Evolutionary conservation across 2,797 vertebrate species (phyloP).

Genomic region (Monodelphis domestica): DNA sequence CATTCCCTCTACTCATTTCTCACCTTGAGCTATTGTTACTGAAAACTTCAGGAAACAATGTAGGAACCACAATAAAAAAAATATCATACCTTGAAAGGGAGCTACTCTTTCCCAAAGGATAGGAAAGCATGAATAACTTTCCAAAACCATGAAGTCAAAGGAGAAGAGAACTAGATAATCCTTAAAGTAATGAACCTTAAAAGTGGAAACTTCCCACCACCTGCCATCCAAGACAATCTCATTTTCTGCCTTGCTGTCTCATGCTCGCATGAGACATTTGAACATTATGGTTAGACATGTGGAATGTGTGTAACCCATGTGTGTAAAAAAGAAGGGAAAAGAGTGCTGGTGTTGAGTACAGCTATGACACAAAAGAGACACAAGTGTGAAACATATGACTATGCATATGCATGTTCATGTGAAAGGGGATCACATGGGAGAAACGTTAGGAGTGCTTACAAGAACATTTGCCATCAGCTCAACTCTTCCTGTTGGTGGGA

Average conservation of each 20-base stretch:
- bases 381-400: slow-evolving; percentile 85
- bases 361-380: slow-evolving; percentile 82
- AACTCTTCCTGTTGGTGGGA: slow-evolving; percentile 76
- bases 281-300: slow-evolving; percentile 81
- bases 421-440: slow-evolving; percentile 79
- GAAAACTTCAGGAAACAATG: background rate
- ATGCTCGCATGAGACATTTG: slow-evolving; percentile 62
- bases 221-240: slow-evolving; percentile 31
- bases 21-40: background rate
- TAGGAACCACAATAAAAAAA: slow-evolving; percentile 62
- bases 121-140: slow-evolving; percentile 53
- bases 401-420: slow-evolving; percentile 85
- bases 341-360: slow-evolving; percentile 84
- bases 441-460: slow-evolving; percentile 51
- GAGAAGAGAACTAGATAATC: slow-evolving; percentile 57
- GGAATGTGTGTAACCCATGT: slow-evolving; percentile 83
- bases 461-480: slow-evolving; percentile 65
- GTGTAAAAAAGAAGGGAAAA: slow-evolving; percentile 80
- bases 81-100: slow-evolving; percentile 57
- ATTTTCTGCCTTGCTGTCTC: slow-evolving; percentile 60
- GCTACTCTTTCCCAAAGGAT: slow-evolving; percentile 39
- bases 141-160: slow-evolving; percentile 54
- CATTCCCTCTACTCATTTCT: too few species aligned
- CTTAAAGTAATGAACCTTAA: slow-evolving; percentile 9
- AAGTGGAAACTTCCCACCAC: slow-evolving; percentile 42